Percentiles rank a stretch among this genome's conserved stretches.
Conservation (phyloP, 2,888 invertebrate genomes). For the Smittia aterrima region DNA sequence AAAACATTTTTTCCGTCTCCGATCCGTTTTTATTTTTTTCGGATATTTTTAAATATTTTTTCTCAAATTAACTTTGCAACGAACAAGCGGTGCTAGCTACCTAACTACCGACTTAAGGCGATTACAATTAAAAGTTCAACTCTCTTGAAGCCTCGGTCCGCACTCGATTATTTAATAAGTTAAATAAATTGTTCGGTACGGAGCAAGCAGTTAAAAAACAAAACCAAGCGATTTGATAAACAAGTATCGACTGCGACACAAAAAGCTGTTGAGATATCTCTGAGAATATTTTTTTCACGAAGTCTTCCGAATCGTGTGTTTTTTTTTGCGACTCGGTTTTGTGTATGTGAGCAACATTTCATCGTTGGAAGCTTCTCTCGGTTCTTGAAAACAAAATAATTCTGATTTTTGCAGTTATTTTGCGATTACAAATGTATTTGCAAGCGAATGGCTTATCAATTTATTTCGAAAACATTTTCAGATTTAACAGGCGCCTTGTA, state of each 20-base stretch:
- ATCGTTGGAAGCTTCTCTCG: not conserved
- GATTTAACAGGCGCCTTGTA: slow-evolving; percentile 15
- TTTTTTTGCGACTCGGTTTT: not conserved
- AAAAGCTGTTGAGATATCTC: slow-evolving; percentile 35
- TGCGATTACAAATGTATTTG: not conserved
- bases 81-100: no score
- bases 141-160: no score
- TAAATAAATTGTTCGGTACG: no score
- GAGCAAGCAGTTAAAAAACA: not conserved
- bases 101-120: no score
- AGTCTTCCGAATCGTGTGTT: not conserved
- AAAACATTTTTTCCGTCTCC: no score
- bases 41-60: no score
- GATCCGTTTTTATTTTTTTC: no score
- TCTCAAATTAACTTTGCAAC: no score
- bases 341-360: not conserved
- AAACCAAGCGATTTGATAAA: slow-evolving; percentile 40
- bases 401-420: no score
- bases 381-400: no score
- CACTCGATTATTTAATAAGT: no score
- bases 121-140: no score
- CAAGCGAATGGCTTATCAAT: slow-evolving; percentile 27
- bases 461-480: not conserved
- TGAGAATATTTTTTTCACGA: slow-evolving; percentile 18
- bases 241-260: slow-evolving; percentile 41